Evolutionary conservation across 2,888 invertebrate species (phyloP), one percentile per base, ranked within the genome.

Genomic region (Prenolepis imparis): DNA sequence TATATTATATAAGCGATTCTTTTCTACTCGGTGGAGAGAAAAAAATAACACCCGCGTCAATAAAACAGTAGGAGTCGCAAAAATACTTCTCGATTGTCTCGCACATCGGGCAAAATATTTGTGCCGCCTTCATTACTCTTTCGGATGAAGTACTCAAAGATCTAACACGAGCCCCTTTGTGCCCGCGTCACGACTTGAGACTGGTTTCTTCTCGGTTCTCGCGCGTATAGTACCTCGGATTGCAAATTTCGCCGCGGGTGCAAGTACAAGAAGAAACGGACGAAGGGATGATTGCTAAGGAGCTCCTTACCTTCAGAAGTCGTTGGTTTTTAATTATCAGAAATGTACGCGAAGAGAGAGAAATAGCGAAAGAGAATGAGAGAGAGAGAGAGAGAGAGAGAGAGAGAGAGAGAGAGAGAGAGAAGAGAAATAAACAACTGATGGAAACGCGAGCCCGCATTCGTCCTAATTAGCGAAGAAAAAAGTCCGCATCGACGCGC

Each of bases 181-280:
- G 57, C 36, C 24, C 63, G 66, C 55, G 61, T 73, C 73, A 73
- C 39, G 73, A 81, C 68, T 63, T 44, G 48, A 83, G 78, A 48
- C 59, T n/a, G 78, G 64, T 67, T 67, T 67, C 57, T 70, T 64
- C 64, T 86, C 86, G 84, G 84, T 87, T 88, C 90, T 84, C 87
- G 70, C 18, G 41, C 78, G 9, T 3, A 3, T 32, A 18, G 90
- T 85, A 87, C 87, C 90, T 90, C 88, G 90, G 91, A 93, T 93
- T 92, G 92, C 88, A 91, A 91, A 92, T 92, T 90, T 93, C 59
- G 93, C 93, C 93, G 91, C 91, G 89, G 93, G 93, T 92, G 84
- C 87, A 63, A 80, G 64, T 44, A 75, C 64, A 84, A 84, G 84
- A 80, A 84, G 68, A 28, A 28, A 28, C 73, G 66, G 44, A 28